These are phyloP conservation scores for Rhombomys opimus DNA, from an alignment of 2,113 vertebrate species.

Conservation along the genomic window DNA sequence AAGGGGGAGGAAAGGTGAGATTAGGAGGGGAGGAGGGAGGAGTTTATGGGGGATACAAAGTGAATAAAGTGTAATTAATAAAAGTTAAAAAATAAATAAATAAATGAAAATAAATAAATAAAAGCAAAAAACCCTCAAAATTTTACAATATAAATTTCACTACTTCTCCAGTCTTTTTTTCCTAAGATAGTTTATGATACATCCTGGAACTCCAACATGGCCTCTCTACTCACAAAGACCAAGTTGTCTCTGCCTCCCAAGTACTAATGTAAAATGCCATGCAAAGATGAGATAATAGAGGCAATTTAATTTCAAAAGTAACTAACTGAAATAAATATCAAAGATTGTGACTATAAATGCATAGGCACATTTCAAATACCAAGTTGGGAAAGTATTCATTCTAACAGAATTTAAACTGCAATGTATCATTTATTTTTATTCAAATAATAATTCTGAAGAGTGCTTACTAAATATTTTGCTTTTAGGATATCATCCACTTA, in stretches of 20 bases:
- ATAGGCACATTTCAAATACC: not conserved
- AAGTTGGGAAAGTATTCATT: conserved; percentile 18
- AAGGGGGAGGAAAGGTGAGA: no score
- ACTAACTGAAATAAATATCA: not conserved
- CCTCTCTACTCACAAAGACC: not conserved
- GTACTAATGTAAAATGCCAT: not conserved
- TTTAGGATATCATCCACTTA: not conserved
- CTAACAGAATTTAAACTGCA: not conserved
- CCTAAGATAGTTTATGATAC: not conserved
- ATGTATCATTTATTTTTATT: not conserved
- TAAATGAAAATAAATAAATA: conserved; percentile 2
- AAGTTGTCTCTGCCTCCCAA: not conserved
- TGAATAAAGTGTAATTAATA: no score
- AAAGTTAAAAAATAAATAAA: no score
- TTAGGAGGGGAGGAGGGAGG: no score
- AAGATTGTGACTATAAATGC: not conserved
- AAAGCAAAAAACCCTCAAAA: not conserved
- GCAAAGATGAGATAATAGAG: not conserved
- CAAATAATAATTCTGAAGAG: not conserved
- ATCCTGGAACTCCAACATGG: not conserved
- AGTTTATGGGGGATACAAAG: no score
- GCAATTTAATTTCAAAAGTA: not conserved
- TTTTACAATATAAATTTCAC: not conserved
- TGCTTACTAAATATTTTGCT: conserved; percentile 26
- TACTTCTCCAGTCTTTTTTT: not conserved